These are phyloP conservation scores for Anadara kagoshimensis DNA, from an alignment of 1,140 invertebrate genomes.

Conservation along the genomic window DNA sequence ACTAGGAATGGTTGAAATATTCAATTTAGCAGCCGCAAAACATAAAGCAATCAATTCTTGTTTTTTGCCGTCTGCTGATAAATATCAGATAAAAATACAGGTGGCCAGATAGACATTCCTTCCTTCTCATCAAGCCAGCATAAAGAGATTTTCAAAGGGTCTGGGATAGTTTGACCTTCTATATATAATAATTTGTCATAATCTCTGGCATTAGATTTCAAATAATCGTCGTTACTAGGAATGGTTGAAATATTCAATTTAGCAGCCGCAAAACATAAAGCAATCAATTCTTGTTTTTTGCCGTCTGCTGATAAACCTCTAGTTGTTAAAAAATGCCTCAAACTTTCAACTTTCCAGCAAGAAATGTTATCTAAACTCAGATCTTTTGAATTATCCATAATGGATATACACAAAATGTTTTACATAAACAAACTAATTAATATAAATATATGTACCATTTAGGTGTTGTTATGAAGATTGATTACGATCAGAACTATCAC, in stretches of 20 bases:
- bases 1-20: neutral
- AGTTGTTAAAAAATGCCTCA: conserved; percentile 6
- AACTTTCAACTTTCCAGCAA: conserved; percentile 10
- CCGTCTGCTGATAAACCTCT: conserved; percentile 9
- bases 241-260: neutral
- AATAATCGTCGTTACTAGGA: neutral
- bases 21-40: neutral
- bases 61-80: conserved; percentile 12
- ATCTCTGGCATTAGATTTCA: no score
- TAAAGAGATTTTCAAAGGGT: conserved; percentile 3
- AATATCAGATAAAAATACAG: conserved; percentile 21
- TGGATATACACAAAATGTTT: no score
- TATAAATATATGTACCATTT: no score
- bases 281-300: conserved; percentile 10
- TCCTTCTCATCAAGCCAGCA: conserved; percentile 13
- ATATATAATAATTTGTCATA: no score
- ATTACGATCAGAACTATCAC: no score
- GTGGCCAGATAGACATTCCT: conserved; percentile 15
- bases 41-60: conserved; percentile 9
- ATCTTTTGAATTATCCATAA: no score
- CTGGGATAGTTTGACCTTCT: neutral
- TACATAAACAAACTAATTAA: no score
- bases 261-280: conserved; percentile 8
- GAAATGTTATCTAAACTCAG: conserved; percentile 8
- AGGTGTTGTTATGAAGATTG: no score